phyloP scores from a whole-genome alignment of 2,888 invertebrate species.

The Altica lythri region DNA sequence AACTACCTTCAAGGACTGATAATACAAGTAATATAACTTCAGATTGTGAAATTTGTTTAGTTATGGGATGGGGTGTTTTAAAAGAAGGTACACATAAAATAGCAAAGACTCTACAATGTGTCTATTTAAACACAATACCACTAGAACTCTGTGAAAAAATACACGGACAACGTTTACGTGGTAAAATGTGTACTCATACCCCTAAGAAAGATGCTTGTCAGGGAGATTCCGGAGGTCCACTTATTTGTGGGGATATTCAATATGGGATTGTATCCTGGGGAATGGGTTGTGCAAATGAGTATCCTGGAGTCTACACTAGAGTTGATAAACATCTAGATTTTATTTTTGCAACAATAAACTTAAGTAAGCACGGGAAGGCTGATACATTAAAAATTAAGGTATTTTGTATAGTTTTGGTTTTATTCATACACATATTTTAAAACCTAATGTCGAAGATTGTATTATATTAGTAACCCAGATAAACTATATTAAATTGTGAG shows the following conservation, averaged over 20 bases:
- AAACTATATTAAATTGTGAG: no score
- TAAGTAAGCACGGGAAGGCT: no score
- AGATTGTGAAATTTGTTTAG: not conserved
- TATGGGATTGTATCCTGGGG: constrained; percentile 80
- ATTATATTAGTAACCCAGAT: no score
- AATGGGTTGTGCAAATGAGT: constrained; percentile 72
- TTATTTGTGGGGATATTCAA: constrained; percentile 30
- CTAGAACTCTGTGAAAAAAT: not conserved
- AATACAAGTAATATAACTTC: no score
- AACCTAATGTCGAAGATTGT: no score
- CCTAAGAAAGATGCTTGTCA: constrained; percentile 14
- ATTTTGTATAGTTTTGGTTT: no score
- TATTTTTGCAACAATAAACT: no score
- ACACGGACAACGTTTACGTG: not conserved
- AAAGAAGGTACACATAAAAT: not conserved
- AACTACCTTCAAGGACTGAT: no score
- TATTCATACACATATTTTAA: no score
- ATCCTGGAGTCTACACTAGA: constrained; percentile 66
- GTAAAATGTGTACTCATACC: not conserved
- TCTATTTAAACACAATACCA: not conserved
- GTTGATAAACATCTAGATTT: constrained; percentile 63
- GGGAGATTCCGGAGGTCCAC: constrained; percentile 28
- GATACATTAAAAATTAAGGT: no score
- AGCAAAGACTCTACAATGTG: constrained; percentile 1
- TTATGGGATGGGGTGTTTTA: constrained; percentile 7